Percentiles rank a stretch among this genome's conserved stretches.
These are phyloP conservation scores for Pentalonia nigronervosa DNA, from an alignment of 1,140 invertebrate genomes.

Conservation along the genomic window DNA sequence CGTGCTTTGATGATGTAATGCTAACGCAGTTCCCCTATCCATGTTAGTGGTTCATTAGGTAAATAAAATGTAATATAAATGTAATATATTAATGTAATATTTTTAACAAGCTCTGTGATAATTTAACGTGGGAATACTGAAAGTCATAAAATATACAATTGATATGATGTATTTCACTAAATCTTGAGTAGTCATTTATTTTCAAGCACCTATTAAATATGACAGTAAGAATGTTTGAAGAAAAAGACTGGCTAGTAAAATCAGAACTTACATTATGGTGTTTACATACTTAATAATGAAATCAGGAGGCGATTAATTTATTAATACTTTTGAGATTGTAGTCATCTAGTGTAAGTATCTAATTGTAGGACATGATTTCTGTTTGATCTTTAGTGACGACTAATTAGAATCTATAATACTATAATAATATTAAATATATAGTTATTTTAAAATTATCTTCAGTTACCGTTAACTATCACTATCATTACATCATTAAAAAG, in stretches of 20 bases:
- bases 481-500: background rate
- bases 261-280: background rate
- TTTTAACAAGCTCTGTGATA: background rate
- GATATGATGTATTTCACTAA: background rate
- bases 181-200: background rate
- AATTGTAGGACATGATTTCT: background rate
- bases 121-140: background rate
- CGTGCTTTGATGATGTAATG: background rate
- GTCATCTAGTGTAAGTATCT: background rate
- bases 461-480: background rate
- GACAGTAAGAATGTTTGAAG: background rate
- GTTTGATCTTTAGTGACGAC: background rate
- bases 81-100: too few relatives aligned
- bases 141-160: background rate
- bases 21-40: background rate
- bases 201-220: background rate
- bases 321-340: background rate
- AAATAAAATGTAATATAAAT: background rate
- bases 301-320: background rate
- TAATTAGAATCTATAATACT: background rate
- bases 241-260: background rate
- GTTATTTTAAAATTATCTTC: background rate
- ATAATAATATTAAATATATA: background rate
- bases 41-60: background rate
- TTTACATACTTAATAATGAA: background rate